Base-by-base conservation (phyloP, 2,888 invertebrate species). In the Pyralis farinalis region DNA sequence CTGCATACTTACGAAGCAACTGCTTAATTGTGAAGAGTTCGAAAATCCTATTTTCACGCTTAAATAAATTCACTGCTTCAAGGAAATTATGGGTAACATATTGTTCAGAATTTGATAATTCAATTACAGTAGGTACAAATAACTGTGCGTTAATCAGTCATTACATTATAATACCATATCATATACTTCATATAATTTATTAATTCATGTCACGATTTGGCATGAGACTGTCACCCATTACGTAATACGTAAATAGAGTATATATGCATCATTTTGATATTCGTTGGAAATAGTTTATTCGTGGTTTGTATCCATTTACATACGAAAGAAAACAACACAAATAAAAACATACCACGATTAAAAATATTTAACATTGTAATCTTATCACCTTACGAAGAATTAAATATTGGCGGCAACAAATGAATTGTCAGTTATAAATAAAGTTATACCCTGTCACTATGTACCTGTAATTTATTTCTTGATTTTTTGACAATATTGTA, bases 221-320 rank as follows among this genome's bases (percentile, higher is more conserved):
- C 63, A 51, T 64, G 60, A 55, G 48, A 58, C 52, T 64, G 58
- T 67, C 71, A 68, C 68, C 58, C 62, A 62, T 69, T 58, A 47
- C 49, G 51, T 66, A 52, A 64, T 53, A 57, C 49, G 52, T 51
- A 65, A 60, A n/a, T n/a, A n/a, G 59, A 51, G 60, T 48, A 56
- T 58, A 57, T 63, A 42, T 53, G 67, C 70, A 73, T 73, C 63
- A 60, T 61, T 50, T 46, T 46, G 53, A 52, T 58, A 60, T 63
- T 71, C 62, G 63, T 63, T 77, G 72, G 61, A 61, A 65, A 68
- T n/a, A 33, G 3, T 4, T 2, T 4, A 16, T 3, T 16, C 16
- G 16, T 16, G 16, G 16, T 16, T 16, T 16, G 3, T 16, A 16
- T 4, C 16, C n/a, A n/a, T n/a, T n/a, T n/a, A n/a, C n/a, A n/a